phyloP scores from a whole-genome alignment of 2,888 invertebrate genomes.

The Scaptomyza flava region DNA sequence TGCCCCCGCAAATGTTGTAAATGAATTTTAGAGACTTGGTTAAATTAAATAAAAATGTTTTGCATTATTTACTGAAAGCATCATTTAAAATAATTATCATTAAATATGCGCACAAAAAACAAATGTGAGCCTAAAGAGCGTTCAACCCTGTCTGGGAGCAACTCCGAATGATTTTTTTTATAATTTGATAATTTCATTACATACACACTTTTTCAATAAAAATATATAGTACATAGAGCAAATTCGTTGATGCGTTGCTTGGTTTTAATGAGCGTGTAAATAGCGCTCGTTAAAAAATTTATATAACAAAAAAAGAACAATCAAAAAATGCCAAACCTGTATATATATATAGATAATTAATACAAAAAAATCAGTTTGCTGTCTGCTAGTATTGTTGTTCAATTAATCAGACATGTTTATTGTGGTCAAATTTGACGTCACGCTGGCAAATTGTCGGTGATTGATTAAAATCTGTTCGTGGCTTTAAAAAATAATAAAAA shows the following conservation, averaged over 20 bases:
- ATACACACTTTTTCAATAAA: too few relatives aligned
- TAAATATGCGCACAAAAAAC: conserved; percentile 37
- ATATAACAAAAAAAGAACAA: neutral
- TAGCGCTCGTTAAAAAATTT: conserved; percentile 9
- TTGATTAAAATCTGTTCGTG: conserved; percentile 65
- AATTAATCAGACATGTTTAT: conserved; percentile 62
- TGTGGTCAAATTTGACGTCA: conserved; percentile 40
- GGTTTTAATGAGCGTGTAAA: conserved; percentile 65
- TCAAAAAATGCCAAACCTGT: conserved; percentile 35
- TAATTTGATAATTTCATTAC: too few relatives aligned
- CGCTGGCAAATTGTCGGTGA: conserved; percentile 52
- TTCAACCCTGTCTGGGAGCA: neutral
- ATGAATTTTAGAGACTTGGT: conserved; percentile 25
- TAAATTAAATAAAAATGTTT: conserved; percentile 33
- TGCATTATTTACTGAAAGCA: conserved; percentile 41
- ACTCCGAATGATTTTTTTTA: too few relatives aligned
- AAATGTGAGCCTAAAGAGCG: neutral
- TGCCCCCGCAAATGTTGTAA: conserved; percentile 20
- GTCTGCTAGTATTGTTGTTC: conserved; percentile 58
- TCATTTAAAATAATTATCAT: conserved; percentile 55
- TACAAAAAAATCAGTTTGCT: conserved; percentile 60
- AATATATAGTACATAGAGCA: neutral
- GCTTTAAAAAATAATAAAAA: conserved; percentile 1
- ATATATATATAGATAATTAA: conserved; percentile 66
- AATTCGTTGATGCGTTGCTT: conserved; percentile 30